These are phyloP conservation scores for Antheraea mylitta DNA, from an alignment of 1,140 invertebrate genomes.

Conservation along the genomic window DNA sequence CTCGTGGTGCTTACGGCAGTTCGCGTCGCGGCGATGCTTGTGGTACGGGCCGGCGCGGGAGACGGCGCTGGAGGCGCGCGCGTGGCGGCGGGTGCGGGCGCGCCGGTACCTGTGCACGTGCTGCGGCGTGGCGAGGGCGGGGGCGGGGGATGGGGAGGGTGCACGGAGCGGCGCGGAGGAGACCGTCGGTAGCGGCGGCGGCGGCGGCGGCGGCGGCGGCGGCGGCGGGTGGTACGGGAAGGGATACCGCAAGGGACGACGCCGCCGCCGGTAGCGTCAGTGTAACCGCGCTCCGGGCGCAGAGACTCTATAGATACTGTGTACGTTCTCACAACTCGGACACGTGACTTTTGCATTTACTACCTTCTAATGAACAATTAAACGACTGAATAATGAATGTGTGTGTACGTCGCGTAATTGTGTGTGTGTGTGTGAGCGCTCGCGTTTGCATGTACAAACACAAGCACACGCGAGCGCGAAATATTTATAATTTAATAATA, in stretches of 20 bases:
- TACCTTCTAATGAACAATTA: not conserved
- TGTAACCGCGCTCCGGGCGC: not conserved
- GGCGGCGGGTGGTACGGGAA: constrained; percentile 54
- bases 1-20: no score
- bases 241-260: constrained; percentile 57
- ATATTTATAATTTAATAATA: not conserved
- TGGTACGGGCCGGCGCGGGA: no score
- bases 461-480: not conserved
- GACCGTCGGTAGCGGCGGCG: no score
- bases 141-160: no score
- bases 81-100: no score
- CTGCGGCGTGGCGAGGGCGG: no score
- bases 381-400: not conserved
- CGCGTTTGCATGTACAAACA: not conserved
- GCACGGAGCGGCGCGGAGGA: no score
- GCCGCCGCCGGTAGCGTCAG: constrained; percentile 42
- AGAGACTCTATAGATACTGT: not conserved
- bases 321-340: not conserved
- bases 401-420: not conserved
- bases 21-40: no score
- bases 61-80: no score
- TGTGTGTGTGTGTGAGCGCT: not conserved
- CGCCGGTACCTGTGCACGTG: no score
- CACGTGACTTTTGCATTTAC: not conserved
- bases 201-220: no score